Conservation (phyloP, 2,888 invertebrate genomes). For the Conomelus anceps region DNA sequence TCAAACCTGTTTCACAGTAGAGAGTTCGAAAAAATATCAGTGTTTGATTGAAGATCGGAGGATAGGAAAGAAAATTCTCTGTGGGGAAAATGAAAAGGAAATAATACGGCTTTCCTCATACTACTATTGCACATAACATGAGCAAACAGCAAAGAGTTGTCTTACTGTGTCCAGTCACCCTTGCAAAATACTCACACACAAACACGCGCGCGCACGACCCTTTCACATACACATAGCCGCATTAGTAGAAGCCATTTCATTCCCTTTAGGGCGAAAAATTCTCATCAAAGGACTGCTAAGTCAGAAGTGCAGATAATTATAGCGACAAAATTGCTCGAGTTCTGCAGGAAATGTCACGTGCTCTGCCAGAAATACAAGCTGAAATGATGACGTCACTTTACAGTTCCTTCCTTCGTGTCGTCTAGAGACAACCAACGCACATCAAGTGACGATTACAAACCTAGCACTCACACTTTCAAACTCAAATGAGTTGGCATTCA, state of each 20-base stretch:
- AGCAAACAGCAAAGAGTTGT: not conserved
- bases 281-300: not conserved
- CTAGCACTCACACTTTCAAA: not conserved
- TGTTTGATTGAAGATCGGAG: no score
- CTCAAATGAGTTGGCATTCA: not conserved
- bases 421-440: not conserved
- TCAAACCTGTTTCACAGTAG: no score
- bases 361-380: not conserved
- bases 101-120: no score
- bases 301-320: not conserved
- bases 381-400: not conserved
- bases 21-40: no score
- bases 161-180: not conserved
- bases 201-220: no score
- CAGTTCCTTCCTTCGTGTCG: not conserved
- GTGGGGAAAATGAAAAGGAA: no score
- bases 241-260: not conserved
- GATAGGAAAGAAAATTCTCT: no score
- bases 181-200: not conserved
- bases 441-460: no score
- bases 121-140: not conserved
- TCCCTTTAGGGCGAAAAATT: not conserved
- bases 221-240: no score
- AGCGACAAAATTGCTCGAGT: not conserved
- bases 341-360: not conserved